These are phyloP conservation scores for Pseudopodoces humilis DNA, from an alignment of 2,113 vertebrate genomes.

Conservation along the genomic window DNA sequence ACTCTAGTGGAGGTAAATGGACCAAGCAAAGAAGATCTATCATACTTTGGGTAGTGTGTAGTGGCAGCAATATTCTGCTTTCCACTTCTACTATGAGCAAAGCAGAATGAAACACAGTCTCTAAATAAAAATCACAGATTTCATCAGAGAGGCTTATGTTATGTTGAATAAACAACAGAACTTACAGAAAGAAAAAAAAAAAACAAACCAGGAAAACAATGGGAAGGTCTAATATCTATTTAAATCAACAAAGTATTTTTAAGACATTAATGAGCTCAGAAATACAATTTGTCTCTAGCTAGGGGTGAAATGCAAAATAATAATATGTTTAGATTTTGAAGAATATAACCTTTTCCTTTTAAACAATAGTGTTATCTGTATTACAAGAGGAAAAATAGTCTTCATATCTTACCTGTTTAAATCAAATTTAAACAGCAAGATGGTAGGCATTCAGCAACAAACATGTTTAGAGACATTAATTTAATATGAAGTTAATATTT, in stretches of 20 bases:
- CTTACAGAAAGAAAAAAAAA: neutral
- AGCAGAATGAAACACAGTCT: neutral
- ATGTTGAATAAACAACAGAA: neutral
- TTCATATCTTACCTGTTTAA: neutral
- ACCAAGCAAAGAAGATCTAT: neutral
- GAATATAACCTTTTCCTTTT: neutral
- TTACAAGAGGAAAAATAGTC: neutral
- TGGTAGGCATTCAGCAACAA: neutral
- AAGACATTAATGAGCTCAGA: neutral
- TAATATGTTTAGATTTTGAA: neutral
- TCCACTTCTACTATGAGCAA: neutral
- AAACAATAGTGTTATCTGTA: neutral
- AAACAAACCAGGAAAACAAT: neutral
- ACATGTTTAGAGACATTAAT: neutral
- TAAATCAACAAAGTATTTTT: neutral
- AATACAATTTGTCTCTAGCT: neutral
- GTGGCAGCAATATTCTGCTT: neutral
- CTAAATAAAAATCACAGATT: neutral
- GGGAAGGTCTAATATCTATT: neutral
- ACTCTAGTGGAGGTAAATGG: fast-evolving
- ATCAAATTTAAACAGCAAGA: neutral
- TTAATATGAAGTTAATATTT: neutral
- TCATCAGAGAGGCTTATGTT: neutral
- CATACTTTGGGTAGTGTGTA: fast-evolving
- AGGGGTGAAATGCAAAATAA: neutral